phyloP scores from a whole-genome alignment of 2,113 vertebrate species.

The Amblyornis subalaris region DNA sequence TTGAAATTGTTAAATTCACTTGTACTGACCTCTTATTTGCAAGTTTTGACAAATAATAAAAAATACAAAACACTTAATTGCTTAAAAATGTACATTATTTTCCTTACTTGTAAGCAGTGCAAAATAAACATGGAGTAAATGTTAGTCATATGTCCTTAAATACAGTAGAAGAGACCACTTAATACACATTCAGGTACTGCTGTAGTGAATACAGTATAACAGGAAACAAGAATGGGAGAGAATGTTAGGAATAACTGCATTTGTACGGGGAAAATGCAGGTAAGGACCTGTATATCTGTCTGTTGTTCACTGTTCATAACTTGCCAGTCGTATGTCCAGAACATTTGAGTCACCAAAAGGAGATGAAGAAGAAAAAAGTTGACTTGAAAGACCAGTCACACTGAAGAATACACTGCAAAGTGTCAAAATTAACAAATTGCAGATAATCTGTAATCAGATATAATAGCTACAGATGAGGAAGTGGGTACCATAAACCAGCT shows the following conservation, averaged over 20 bases:
- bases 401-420: background rate
- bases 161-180: background rate
- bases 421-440: background rate
- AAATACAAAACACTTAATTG: background rate
- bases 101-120: background rate
- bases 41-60: background rate
- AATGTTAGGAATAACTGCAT: background rate
- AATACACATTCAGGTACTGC: background rate
- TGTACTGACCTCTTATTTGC: background rate
- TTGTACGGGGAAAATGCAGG: background rate
- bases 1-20: background rate
- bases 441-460: background rate
- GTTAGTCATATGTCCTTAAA: background rate
- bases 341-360: background rate
- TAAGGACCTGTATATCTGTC: background rate
- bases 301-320: background rate
- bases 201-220: background rate
- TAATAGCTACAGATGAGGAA: background rate
- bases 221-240: background rate
- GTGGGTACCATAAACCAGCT: background rate
- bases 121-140: background rate
- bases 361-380: background rate
- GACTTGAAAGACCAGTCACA: background rate
- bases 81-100: background rate
- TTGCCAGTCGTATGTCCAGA: background rate